Conservation (phyloP, 2,113 vertebrate genomes). For the Pteronura brasiliensis region DNA sequence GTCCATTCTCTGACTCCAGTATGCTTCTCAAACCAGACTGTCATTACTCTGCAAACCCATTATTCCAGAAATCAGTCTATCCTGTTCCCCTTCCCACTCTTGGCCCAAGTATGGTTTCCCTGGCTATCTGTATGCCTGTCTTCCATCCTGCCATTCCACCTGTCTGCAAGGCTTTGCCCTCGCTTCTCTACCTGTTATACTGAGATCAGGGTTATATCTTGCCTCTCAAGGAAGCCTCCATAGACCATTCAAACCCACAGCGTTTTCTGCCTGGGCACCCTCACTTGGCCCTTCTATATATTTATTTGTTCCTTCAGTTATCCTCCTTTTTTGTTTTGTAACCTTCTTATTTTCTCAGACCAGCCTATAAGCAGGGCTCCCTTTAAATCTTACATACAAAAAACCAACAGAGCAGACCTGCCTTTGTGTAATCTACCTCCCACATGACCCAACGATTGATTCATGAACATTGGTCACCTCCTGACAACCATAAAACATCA, state of each 20-base stretch:
- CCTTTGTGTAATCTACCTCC: neutral
- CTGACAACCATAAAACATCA: neutral
- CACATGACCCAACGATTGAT: neutral
- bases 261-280: neutral
- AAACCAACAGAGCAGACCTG: neutral
- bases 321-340: neutral
- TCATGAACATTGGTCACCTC: neutral
- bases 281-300: neutral
- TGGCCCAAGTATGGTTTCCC: neutral
- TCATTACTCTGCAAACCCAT: neutral
- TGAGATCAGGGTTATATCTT: neutral
- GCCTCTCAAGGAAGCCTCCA: neutral
- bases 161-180: neutral
- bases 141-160: neutral
- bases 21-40: neutral
- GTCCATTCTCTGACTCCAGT: neutral
- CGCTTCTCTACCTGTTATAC: neutral
- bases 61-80: neutral
- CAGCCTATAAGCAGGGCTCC: neutral
- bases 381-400: neutral
- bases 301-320: neutral
- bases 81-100: neutral
- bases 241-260: neutral
- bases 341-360: neutral
- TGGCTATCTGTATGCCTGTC: neutral